phyloP scores from a whole-genome alignment of 2,888 invertebrate species.

The Mycalesis mineus region DNA sequence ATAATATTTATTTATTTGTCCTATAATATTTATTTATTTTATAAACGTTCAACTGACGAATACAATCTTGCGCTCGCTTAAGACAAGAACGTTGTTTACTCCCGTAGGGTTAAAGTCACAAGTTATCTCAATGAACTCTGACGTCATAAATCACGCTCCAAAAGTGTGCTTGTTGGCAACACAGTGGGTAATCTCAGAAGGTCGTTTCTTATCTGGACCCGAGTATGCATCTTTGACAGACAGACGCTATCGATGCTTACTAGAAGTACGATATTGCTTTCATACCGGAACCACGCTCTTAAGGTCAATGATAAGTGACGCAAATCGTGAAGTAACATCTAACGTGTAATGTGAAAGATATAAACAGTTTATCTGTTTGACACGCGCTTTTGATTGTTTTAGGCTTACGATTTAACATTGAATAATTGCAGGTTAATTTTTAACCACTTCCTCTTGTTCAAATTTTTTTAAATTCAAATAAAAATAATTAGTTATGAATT shows the following conservation, averaged over 20 bases:
- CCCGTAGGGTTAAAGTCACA: constrained; percentile 43
- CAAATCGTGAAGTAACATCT: not conserved
- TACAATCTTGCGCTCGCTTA: not conserved
- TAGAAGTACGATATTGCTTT: constrained; percentile 21
- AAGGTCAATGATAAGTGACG: constrained; percentile 18
- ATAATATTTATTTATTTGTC: too few relatives aligned
- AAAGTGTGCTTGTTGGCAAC: constrained; percentile 35
- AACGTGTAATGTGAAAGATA: not conserved
- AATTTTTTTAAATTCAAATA: too few relatives aligned
- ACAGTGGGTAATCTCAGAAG: constrained; percentile 29
- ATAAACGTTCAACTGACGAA: too few relatives aligned
- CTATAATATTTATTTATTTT: too few relatives aligned
- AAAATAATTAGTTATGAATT: too few relatives aligned
- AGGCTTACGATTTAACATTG: not conserved
- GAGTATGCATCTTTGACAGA: constrained; percentile 33
- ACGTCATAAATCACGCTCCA: constrained; percentile 49
- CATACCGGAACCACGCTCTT: constrained; percentile 24
- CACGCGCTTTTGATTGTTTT: not conserved
- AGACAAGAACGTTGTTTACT: constrained; percentile 31
- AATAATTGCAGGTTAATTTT: not conserved
- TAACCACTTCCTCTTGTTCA: not conserved
- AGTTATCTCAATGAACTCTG: constrained; percentile 43
- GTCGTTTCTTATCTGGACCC: constrained; percentile 38
- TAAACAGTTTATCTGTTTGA: not conserved
- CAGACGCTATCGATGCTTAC: constrained; percentile 28